phyloP scores from a whole-genome alignment of 1,140 invertebrate species.

The Aphelinus certus region DNA sequence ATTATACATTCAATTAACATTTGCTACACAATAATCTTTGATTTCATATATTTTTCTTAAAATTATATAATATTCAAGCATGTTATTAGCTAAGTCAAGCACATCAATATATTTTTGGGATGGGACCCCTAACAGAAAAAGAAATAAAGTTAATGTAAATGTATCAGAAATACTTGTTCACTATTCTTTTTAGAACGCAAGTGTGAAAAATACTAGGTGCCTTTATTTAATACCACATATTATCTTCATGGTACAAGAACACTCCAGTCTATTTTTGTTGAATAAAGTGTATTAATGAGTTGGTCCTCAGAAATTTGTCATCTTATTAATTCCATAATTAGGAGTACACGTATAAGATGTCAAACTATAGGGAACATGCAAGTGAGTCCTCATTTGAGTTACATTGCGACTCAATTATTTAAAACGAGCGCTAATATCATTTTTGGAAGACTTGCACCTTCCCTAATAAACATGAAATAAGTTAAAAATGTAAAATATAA shows the following conservation, averaged over 20 bases:
- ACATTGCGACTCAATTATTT: background rate
- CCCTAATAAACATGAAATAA: too few species aligned
- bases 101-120: too few species aligned
- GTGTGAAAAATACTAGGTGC: conserved; percentile 4
- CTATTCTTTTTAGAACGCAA: background rate
- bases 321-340: conserved; percentile 15
- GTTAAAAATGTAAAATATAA: too few species aligned
- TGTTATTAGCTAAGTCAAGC: too few species aligned
- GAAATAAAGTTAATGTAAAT: conserved; percentile 17
- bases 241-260: conserved; percentile 17
- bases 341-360: background rate
- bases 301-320: conserved; percentile 25
- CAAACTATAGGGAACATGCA: background rate
- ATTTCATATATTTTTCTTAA: background rate
- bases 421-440: background rate
- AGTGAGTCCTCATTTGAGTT: too few species aligned
- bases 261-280: conserved; percentile 18
- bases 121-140: background rate
- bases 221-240: background rate
- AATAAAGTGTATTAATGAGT: conserved; percentile 15
- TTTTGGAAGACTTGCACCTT: too few species aligned
- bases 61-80: too few species aligned
- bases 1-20: conserved; percentile 3
- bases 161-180: conserved; percentile 23
- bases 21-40: conserved; percentile 20